Evolutionary conservation across 2,113 vertebrate genomes (phyloP).

Genomic region (Chloropsis hardwickii): DNA sequence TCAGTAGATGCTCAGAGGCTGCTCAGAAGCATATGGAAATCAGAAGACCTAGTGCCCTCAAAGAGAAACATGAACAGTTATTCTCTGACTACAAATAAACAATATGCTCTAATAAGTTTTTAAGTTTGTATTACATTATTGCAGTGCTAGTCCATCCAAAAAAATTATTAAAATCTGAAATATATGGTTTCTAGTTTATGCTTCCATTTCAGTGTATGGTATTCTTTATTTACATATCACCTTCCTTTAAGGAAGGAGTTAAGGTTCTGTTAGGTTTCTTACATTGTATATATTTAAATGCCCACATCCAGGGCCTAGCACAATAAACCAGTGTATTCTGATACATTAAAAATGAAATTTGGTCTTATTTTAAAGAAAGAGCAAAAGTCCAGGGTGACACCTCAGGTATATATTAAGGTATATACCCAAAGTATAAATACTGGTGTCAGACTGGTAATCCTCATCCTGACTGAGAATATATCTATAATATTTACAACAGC

Average conservation of each 20-base stretch:
- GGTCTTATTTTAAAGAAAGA: background rate
- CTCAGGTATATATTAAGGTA: background rate
- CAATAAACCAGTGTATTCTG: background rate
- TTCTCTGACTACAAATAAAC: background rate
- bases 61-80: background rate
- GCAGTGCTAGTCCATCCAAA: background rate
- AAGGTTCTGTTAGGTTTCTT: background rate
- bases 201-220: background rate
- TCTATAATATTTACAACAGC: background rate
- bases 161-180: background rate
- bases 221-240: background rate
- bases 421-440: background rate
- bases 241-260: background rate
- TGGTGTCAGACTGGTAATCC: background rate
- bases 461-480: background rate
- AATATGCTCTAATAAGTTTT: background rate
- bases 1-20: background rate
- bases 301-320: background rate
- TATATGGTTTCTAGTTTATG: background rate
- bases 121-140: background rate
- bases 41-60: background rate
- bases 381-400: background rate
- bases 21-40: background rate
- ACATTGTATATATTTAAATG: background rate
- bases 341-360: background rate